These are phyloP conservation scores for Smutsia gigantea DNA, from an alignment of 2,797 vertebrate genomes.

Conservation along the genomic window DNA sequence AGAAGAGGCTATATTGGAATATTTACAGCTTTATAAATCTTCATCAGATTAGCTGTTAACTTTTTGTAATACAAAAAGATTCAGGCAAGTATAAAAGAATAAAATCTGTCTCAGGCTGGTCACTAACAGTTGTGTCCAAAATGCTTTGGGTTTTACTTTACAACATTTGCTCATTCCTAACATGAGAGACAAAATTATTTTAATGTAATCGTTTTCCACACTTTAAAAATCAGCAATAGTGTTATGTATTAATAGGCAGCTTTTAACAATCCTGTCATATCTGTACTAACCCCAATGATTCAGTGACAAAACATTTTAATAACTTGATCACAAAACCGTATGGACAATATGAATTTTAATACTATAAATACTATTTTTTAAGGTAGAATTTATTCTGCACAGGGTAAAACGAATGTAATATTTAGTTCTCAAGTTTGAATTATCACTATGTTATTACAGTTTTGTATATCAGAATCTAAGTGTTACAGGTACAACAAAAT, in stretches of 20 bases:
- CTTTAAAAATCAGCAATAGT: slow-evolving; percentile 71
- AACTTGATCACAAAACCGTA: slow-evolving; percentile 80
- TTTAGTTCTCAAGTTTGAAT: slow-evolving; percentile 81
- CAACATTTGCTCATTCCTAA: slow-evolving; percentile 78
- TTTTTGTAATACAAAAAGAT: slow-evolving; percentile 71
- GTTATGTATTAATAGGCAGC: slow-evolving; percentile 76
- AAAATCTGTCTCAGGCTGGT: slow-evolving; percentile 71
- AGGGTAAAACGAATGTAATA: slow-evolving; percentile 79
- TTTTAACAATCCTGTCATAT: slow-evolving; percentile 78
- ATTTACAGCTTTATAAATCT: slow-evolving; percentile 77
- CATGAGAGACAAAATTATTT: slow-evolving; percentile 62
- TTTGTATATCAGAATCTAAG: slow-evolving; percentile 82
- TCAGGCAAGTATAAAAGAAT: slow-evolving; percentile 72
- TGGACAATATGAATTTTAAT: slow-evolving; percentile 78
- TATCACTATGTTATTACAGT: slow-evolving; percentile 82
- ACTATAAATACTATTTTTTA: slow-evolving; percentile 76
- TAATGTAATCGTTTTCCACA: slow-evolving; percentile 63
- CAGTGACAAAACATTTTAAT: slow-evolving; percentile 74
- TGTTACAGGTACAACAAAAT: slow-evolving; percentile 83
- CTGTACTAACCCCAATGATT: slow-evolving; percentile 80
- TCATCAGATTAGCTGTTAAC: slow-evolving; percentile 71
- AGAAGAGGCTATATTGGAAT: slow-evolving; percentile 81
- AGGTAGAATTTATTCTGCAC: slow-evolving; percentile 77
- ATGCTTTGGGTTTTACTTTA: slow-evolving; percentile 77
- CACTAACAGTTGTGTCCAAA: slow-evolving; percentile 71